Evolutionary conservation across 2,113 vertebrate species (phyloP).

Genomic region (Carassius carassius): DNA sequence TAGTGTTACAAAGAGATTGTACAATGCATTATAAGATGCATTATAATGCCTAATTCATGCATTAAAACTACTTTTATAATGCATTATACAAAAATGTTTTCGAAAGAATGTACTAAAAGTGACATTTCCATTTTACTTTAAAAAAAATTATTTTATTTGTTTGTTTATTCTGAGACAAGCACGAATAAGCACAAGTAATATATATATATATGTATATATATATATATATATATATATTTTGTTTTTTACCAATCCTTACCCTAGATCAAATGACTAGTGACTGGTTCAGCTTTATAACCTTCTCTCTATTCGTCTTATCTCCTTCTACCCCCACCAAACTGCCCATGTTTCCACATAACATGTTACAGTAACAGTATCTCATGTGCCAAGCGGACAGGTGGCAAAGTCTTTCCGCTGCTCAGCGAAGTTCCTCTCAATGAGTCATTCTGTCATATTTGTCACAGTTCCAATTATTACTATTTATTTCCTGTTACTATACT

Average conservation of each 20-base stretch:
- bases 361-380: slow-evolving; percentile 16
- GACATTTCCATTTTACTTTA: too few species aligned
- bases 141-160: too few species aligned
- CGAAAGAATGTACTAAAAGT: too few species aligned
- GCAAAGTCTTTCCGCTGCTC: slow-evolving; percentile 12
- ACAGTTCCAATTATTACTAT: slow-evolving; percentile 26
- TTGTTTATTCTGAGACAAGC: not conserved
- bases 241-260: not conserved
- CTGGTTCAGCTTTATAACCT: not conserved
- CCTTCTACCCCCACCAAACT: not conserved
- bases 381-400: slow-evolving; percentile 1
- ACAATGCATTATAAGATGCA: too few species aligned
- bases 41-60: too few species aligned
- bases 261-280: not conserved
- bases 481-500: slow-evolving; percentile 23
- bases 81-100: too few species aligned
- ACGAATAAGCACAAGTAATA: not conserved
- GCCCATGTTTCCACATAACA: slow-evolving; percentile 15
- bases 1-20: too few species aligned
- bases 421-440: not conserved
- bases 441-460: slow-evolving; percentile 41
- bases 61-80: too few species aligned
- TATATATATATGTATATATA: too few species aligned
- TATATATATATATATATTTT: too few species aligned
- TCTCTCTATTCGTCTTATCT: not conserved